These are phyloP conservation scores for Python bivittatus DNA, from an alignment of 2,113 vertebrate species.

Conservation along the genomic window DNA sequence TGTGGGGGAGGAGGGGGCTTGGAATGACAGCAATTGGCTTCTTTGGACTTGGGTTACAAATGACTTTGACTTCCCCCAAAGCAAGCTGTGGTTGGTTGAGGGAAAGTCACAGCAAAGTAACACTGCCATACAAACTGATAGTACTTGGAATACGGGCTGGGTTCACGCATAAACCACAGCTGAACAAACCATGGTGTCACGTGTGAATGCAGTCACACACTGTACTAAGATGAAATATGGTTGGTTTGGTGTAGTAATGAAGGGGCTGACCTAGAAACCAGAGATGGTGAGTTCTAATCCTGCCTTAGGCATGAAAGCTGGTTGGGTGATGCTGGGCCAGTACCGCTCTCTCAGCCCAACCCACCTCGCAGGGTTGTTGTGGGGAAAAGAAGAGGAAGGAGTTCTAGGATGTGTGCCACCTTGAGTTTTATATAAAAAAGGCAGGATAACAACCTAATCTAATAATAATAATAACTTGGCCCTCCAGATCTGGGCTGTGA, in stretches of 20 bases:
- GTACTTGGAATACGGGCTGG: neutral
- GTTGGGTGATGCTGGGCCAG: neutral
- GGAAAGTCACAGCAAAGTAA: neutral
- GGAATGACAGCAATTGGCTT: conserved; percentile 44
- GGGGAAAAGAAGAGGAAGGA: neutral
- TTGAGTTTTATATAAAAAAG: no score
- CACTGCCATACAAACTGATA: neutral
- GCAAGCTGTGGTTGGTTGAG: neutral
- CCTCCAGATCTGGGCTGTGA: neutral
- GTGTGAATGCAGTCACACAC: neutral
- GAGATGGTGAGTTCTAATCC: neutral
- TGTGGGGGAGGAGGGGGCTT: neutral
- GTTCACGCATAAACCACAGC: neutral
- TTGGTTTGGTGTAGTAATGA: neutral
- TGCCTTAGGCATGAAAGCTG: neutral
- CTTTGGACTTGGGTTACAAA: conserved; percentile 53
- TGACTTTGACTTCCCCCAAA: neutral
- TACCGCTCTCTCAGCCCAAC: neutral
- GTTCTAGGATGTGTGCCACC: neutral
- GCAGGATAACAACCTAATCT: neutral
- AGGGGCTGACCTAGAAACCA: neutral
- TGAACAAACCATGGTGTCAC: neutral
- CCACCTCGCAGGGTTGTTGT: neutral
- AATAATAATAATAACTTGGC: neutral
- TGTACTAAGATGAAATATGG: neutral